phyloP scores from a whole-genome alignment of 2,797 vertebrate species.

The Microctenopoma steveboyesi region DNA sequence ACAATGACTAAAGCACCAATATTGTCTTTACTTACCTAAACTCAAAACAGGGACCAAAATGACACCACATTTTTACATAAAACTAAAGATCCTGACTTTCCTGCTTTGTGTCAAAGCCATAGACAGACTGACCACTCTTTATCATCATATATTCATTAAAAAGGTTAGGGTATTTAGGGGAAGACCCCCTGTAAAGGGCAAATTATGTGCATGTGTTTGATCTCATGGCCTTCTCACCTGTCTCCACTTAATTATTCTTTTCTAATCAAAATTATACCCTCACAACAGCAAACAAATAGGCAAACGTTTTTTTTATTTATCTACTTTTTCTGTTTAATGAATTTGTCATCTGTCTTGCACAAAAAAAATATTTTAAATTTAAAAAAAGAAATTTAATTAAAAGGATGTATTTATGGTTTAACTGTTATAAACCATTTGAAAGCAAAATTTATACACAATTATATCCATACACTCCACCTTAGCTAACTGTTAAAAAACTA shows the following conservation, averaged over 20 bases:
- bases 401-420: too few species aligned
- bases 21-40: slow-evolving; percentile 1
- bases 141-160: background rate
- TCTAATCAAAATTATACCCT: slow-evolving; percentile 15
- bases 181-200: slow-evolving; percentile 15
- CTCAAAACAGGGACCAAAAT: slow-evolving; percentile 27
- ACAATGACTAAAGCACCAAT: background rate
- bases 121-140: slow-evolving; percentile 32
- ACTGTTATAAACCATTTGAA: too few species aligned
- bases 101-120: slow-evolving; percentile 25
- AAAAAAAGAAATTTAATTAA: too few species aligned
- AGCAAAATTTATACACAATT: too few species aligned
- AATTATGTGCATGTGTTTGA: slow-evolving; percentile 50
- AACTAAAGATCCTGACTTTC: slow-evolving; percentile 12
- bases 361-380: too few species aligned
- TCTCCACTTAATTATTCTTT: slow-evolving; percentile 28
- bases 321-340: too few species aligned
- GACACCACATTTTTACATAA: background rate
- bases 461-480: too few species aligned
- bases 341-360: too few species aligned
- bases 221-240: slow-evolving; percentile 40
- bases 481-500: background rate
- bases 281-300: background rate
- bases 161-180: too few species aligned
- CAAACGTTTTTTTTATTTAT: too few species aligned